Evolutionary conservation across 2,113 vertebrate genomes (phyloP).

Genomic region (Dolichotis patagonum): DNA sequence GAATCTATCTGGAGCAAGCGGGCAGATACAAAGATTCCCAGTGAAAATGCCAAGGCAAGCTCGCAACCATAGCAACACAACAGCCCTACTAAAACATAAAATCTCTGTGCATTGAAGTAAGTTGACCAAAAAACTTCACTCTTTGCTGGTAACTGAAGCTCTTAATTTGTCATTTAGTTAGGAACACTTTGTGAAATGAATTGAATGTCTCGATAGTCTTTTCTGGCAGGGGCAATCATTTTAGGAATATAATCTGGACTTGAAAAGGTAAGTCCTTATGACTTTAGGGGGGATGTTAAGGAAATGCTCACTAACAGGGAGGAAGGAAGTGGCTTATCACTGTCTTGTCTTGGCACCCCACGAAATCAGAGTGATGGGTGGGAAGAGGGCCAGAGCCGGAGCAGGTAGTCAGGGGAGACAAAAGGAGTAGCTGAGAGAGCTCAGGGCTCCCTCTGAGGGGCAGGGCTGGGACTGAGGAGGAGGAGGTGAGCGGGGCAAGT

Average conservation of each 20-base stretch:
- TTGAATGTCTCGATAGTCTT: neutral
- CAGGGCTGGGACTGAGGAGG: neutral
- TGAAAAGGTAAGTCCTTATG: neutral
- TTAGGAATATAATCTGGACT: constrained; percentile 5
- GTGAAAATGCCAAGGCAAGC: constrained; percentile 65
- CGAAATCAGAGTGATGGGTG: neutral
- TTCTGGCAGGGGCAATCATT: neutral
- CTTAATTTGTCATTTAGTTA: constrained; percentile 16
- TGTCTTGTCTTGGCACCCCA: neutral
- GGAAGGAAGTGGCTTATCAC: neutral
- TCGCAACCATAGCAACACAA: constrained; percentile 72
- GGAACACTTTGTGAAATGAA: constrained; percentile 3
- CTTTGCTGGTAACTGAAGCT: constrained; percentile 35
- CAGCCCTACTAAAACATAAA: constrained; percentile 42
- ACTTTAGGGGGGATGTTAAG: neutral
- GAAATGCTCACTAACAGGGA: neutral
- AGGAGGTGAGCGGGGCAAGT: neutral
- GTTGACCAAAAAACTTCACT: neutral
- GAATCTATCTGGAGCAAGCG: constrained; percentile 41
- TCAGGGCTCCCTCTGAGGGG: neutral
- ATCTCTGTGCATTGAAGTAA: neutral
- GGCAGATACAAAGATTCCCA: constrained; percentile 62
- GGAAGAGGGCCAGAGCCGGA: neutral
- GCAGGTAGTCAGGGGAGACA: rapidly evolving
- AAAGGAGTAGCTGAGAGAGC: neutral